These are phyloP conservation scores for Acanthopleura granulata DNA, from an alignment of 2,888 invertebrate species.

Conservation along the genomic window DNA sequence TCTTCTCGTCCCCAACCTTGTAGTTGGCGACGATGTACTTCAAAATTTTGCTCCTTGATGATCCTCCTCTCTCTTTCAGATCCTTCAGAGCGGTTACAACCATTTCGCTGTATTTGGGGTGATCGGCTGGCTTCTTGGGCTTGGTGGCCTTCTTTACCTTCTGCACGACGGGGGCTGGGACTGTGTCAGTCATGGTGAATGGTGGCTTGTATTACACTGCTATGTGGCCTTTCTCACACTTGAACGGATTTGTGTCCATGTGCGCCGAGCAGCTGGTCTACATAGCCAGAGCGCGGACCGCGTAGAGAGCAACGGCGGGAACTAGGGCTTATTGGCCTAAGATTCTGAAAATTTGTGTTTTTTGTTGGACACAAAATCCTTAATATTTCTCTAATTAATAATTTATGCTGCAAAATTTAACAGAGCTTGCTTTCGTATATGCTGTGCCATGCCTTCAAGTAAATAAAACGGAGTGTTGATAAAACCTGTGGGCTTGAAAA, in stretches of 20 bases:
- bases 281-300: constrained; percentile 26
- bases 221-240: too few relatives aligned
- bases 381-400: neutral
- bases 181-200: neutral
- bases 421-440: too few relatives aligned
- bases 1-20: constrained; percentile 51
- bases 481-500: too few relatives aligned
- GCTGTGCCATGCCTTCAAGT: too few relatives aligned
- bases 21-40: constrained; percentile 64
- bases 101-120: constrained; percentile 62
- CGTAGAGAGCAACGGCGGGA: constrained; percentile 24
- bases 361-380: neutral
- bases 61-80: constrained; percentile 64
- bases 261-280: constrained; percentile 13
- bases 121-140: constrained; percentile 43
- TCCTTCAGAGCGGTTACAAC: constrained; percentile 59
- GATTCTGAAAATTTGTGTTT: neutral
- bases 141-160: constrained; percentile 33
- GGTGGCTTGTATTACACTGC: too few relatives aligned
- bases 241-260: neutral
- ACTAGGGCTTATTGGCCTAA: neutral
- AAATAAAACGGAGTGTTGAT: too few relatives aligned
- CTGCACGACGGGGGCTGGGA: constrained; percentile 10
- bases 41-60: constrained; percentile 65
- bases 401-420: too few relatives aligned